Evolutionary conservation across 2,888 invertebrate species (phyloP).

Genomic region (Gandaritis pyraliata): DNA sequence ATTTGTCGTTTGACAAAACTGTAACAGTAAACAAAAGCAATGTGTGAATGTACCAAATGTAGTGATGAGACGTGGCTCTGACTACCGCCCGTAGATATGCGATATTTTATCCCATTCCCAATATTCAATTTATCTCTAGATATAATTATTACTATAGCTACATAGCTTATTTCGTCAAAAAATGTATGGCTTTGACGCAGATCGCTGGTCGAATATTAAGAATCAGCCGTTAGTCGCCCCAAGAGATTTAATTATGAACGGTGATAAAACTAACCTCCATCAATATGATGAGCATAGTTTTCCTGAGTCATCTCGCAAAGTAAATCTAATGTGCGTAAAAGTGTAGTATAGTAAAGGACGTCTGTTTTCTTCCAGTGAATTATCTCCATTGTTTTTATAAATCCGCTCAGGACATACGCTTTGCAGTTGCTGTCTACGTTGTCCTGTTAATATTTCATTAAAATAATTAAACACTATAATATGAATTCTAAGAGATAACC

Average conservation of each 20-base stretch:
- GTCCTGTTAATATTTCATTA: conserved; percentile 83
- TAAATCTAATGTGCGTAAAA: conserved; percentile 91
- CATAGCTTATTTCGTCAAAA: too few species aligned
- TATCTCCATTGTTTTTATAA: conserved; percentile 92
- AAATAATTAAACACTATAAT: conserved; percentile 24
- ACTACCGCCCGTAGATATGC: too few species aligned
- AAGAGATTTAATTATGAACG: neutral
- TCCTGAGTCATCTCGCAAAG: conserved; percentile 92
- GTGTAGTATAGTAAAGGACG: conserved; percentile 87
- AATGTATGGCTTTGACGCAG: too few species aligned
- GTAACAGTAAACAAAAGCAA: conserved; percentile 46
- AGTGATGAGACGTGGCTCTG: too few species aligned
- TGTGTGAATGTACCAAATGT: too few species aligned
- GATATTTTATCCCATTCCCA: too few species aligned
- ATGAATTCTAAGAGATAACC: neutral
- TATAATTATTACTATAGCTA: too few species aligned
- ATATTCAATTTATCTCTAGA: too few species aligned
- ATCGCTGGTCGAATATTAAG: too few species aligned
- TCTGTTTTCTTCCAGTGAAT: conserved; percentile 89
- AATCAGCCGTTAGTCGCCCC: neutral
- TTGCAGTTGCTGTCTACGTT: conserved; percentile 93
- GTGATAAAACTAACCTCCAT: conserved; percentile 85
- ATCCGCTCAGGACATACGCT: conserved; percentile 90
- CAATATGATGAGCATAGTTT: conserved; percentile 93
- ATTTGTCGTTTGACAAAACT: conserved; percentile 96